These are phyloP conservation scores for Trichoplusia ni DNA, from an alignment of 1,140 invertebrate species.

Conservation along the genomic window DNA sequence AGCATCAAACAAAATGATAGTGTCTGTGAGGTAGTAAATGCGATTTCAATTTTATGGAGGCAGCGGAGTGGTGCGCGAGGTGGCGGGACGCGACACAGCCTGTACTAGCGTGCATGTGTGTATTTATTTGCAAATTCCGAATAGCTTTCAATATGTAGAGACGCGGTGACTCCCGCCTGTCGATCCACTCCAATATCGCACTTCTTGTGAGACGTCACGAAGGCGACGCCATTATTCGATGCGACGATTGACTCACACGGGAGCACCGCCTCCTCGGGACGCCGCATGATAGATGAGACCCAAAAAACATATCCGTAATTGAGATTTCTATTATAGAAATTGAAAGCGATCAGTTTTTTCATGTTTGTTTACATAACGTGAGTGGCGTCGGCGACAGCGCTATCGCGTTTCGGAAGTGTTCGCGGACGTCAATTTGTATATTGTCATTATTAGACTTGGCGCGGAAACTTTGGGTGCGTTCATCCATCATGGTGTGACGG, in stretches of 20 bases:
- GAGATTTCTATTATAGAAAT: slow-evolving; percentile 80
- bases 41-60: slow-evolving; percentile 77
- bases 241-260: slow-evolving; percentile 66
- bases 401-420: slow-evolving; percentile 77
- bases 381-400: slow-evolving; percentile 64
- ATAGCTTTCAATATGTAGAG: slow-evolving; percentile 80
- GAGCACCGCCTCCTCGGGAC: slow-evolving; percentile 43
- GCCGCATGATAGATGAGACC: slow-evolving; percentile 71
- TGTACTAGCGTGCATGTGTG: slow-evolving; percentile 58
- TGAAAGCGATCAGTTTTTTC: slow-evolving; percentile 71
- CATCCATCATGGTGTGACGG: slow-evolving; percentile 79
- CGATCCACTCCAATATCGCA: slow-evolving; percentile 76
- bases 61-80: slow-evolving; percentile 62
- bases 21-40: slow-evolving; percentile 61
- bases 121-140: slow-evolving; percentile 81
- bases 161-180: slow-evolving; percentile 69
- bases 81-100: slow-evolving; percentile 44
- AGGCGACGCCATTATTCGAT: slow-evolving; percentile 63
- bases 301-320: slow-evolving; percentile 78
- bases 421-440: slow-evolving; percentile 80
- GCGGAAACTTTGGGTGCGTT: slow-evolving; percentile 74
- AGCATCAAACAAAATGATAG: slow-evolving; percentile 62
- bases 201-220: slow-evolving; percentile 62
- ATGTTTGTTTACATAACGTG: slow-evolving; percentile 79
- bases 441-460: slow-evolving; percentile 78